phyloP scores from a whole-genome alignment of 2,113 vertebrate species.

The Ctenodactylus gundi region DNA sequence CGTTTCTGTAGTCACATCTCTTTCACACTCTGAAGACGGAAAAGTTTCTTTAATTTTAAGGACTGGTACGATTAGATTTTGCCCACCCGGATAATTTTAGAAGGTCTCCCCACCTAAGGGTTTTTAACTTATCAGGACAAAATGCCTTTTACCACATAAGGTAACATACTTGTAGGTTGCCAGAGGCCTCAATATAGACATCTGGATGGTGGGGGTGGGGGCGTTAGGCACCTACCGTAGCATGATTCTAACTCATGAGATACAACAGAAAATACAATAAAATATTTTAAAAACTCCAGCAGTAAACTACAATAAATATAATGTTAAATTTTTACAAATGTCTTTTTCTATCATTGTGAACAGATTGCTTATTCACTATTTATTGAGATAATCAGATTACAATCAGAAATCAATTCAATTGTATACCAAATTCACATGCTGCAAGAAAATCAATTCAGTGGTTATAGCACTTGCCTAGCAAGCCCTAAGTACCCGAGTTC shows the following conservation, averaged over 20 bases:
- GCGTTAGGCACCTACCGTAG: neutral
- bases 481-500: no score
- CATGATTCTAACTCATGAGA: neutral
- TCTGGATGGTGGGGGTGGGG: neutral
- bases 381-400: neutral
- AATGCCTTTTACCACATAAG: neutral
- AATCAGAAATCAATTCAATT: conserved; percentile 24
- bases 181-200: neutral
- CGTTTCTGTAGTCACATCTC: neutral
- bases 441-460: neutral
- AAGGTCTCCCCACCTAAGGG: neutral
- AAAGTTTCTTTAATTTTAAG: neutral
- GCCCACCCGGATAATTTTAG: neutral
- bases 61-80: neutral
- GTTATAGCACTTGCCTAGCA: no score
- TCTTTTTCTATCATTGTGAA: neutral
- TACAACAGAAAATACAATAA: neutral
- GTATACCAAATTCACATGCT: neutral
- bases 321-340: neutral
- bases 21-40: neutral
- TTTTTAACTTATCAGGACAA: neutral
- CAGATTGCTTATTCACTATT: neutral
- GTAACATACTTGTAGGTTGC: neutral
- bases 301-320: neutral
- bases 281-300: neutral